Evolutionary conservation across 2,113 vertebrate species (phyloP).

Genomic region (Haliaeetus leucogaster): DNA sequence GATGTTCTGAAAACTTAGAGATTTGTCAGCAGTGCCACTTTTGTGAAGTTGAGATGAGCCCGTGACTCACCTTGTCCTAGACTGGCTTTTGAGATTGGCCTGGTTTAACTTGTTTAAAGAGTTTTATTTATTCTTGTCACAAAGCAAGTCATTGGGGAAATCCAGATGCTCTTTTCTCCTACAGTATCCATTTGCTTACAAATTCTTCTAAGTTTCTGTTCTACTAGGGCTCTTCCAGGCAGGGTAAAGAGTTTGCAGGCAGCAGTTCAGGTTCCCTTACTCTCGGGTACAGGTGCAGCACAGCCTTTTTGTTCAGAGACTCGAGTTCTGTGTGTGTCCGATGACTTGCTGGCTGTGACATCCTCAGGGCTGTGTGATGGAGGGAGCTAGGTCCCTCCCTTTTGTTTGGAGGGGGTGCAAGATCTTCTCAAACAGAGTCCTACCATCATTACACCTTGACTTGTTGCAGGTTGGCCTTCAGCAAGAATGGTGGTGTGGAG

Average conservation of each 20-base stretch:
- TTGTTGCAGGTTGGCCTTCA: neutral
- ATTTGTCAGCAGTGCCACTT: neutral
- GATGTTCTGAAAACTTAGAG: neutral
- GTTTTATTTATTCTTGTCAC: neutral
- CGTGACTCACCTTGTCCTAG: neutral
- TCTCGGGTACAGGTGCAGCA: fast-evolving
- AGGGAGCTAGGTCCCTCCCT: neutral
- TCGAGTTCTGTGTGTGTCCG: fast-evolving
- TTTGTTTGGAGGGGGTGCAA: neutral
- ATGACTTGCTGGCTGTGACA: neutral
- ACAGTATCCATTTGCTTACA: neutral
- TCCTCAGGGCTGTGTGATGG: neutral
- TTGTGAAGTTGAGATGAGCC: neutral
- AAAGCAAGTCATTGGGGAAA: neutral
- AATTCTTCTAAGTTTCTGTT: neutral
- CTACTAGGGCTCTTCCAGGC: neutral
- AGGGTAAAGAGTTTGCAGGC: neutral
- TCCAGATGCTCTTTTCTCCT: neutral
- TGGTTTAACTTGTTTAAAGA: neutral
- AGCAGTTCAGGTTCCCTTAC: neutral
- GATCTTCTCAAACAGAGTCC: neutral
- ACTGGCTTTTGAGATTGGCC: neutral
- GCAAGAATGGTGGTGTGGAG: neutral
- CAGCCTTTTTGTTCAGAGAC: neutral
- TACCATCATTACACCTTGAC: neutral